Conservation (phyloP, 2,797 vertebrate genomes). For the Dromococcyx pavoninus region DNA sequence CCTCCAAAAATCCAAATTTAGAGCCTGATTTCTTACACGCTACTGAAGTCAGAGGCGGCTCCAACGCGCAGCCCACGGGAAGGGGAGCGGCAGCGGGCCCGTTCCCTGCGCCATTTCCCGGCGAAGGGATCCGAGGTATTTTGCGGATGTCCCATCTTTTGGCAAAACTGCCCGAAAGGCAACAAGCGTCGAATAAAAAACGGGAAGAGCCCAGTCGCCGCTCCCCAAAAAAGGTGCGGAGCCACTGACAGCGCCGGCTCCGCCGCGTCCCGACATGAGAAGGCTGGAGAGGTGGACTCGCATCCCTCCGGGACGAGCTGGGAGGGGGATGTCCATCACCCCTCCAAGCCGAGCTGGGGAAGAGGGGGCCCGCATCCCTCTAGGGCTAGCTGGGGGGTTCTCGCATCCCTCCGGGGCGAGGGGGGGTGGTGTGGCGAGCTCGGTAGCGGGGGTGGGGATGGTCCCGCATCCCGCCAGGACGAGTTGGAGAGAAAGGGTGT, state of each 20-base stretch:
- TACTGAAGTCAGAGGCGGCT: not conserved
- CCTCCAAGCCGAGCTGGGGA: no score
- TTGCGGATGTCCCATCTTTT: not conserved
- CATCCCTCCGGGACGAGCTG: no score
- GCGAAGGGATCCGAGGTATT: not conserved
- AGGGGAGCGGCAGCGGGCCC: not conserved
- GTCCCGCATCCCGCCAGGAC: no score
- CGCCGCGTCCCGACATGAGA: no score
- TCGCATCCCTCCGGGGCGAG: no score
- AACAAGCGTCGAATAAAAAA: not conserved
- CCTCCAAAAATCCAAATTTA: not conserved
- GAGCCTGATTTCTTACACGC: not conserved
- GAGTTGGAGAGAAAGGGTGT: not conserved
- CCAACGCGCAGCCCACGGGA: not conserved
- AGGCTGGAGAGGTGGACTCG: no score
- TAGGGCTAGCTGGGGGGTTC: no score
- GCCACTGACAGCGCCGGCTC: not conserved
- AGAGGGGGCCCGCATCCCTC: no score
- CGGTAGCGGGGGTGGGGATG: no score
- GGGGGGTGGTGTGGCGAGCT: no score
- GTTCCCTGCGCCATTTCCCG: not conserved
- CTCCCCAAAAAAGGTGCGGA: not conserved
- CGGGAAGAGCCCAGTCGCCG: not conserved
- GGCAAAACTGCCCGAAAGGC: not conserved
- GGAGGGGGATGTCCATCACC: no score